Conservation (phyloP, 2,888 invertebrate species). For the Polyploca ridens region DNA sequence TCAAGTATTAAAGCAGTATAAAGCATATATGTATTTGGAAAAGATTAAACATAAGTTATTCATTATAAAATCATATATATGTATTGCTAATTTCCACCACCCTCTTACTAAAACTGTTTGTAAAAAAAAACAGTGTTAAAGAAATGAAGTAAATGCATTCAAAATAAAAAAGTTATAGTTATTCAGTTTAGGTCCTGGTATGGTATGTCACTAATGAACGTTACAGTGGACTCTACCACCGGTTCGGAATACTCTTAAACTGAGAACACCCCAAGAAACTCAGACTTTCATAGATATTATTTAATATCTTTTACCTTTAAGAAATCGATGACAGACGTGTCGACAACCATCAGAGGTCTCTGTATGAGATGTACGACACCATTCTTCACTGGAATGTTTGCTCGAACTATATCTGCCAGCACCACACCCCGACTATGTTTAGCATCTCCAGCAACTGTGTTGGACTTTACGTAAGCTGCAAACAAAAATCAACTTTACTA, state of each 20-base stretch:
- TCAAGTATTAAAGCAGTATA: slow-evolving; percentile 12
- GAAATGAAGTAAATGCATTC: too few species aligned
- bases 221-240: too few species aligned
- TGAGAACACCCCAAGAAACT: too few species aligned
- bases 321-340: slow-evolving; percentile 93
- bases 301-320: slow-evolving; percentile 86
- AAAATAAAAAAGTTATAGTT: too few species aligned
- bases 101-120: too few species aligned
- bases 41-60: slow-evolving; percentile 5
- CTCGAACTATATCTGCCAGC: slow-evolving; percentile 93
- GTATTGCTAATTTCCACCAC: too few species aligned
- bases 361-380: slow-evolving; percentile 97
- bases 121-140: too few species aligned
- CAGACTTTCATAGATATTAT: background rate
- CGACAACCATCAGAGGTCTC: slow-evolving; percentile 95
- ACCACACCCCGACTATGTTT: slow-evolving; percentile 93
- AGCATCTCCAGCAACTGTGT: slow-evolving; percentile 91
- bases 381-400: slow-evolving; percentile 96
- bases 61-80: too few species aligned
- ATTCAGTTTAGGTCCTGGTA: too few species aligned
- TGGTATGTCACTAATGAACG: too few species aligned
- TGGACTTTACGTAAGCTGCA: slow-evolving; percentile 93
- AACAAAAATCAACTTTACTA: slow-evolving; percentile 11
- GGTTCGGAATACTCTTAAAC: too few species aligned
- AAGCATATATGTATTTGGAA: background rate